Evolutionary conservation across 1,140 invertebrate genomes (phyloP), one percentile per base, ranked within the genome.

Genomic region (Drosophila guanche): DNA sequence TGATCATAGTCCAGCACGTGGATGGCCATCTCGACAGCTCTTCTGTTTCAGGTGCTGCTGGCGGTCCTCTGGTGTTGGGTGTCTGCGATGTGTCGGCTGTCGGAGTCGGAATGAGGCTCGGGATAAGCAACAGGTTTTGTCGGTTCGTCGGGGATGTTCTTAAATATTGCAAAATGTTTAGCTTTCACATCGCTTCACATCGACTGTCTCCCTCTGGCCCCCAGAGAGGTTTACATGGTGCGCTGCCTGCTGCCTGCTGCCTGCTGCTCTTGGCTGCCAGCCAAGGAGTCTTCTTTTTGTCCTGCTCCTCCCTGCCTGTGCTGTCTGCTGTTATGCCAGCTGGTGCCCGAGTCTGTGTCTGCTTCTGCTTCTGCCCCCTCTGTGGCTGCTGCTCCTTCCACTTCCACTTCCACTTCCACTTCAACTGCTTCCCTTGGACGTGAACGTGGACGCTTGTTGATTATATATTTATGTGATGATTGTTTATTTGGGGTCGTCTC

Each of bases 1-100:
- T 98, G 96, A 92, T 97, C 95, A 67, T 95, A 94, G 92, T 98
- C 97, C 73, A 97, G 93, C 56, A 97, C 94, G 77, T 95, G 92
- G 12, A 95, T 92, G 62, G 93, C 94, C 95, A 95, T 85, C 33
- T 37, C 33, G 33, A 37, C 33, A 37, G 10, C 10, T 43, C 50
- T 66, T 37, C 22, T 10, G 42, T 16, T 29, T n/a, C 33, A 14
- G 25, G 42, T 46, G 23, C 5, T 8, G n/a, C 37, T 40, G 12
- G 23, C 16, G 14, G 16, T 20, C 16, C 16, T 20, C n/a, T 45
- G 41, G 27, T 33, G 27, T 29, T 50, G 47, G 25, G 27, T 51
- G 27, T 10, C 33, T 10, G 29, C 23, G 5, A n/a, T n/a, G 27
- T 29, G 6, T 29, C 27, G 29, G 29, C 7, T 8, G 29, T 33